Conservation (phyloP, 2,797 vertebrate genomes). For the Macroramphosus scolopax region DNA sequence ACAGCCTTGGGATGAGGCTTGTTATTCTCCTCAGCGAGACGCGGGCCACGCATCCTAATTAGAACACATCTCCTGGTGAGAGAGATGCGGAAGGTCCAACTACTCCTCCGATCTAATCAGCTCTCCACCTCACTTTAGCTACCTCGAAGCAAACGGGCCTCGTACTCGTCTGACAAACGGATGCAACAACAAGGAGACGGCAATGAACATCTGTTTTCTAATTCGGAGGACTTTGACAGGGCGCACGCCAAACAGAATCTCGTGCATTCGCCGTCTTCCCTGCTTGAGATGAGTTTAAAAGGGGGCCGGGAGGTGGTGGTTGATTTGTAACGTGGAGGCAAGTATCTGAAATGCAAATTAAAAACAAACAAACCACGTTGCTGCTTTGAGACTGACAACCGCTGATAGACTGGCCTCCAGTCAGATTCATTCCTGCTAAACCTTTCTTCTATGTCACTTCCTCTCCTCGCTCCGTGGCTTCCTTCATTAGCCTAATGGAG, state of each 20-base stretch:
- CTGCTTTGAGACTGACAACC: no score
- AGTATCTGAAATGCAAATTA: constrained; percentile 13
- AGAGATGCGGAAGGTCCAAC: constrained; percentile 57
- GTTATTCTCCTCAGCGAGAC: constrained; percentile 66
- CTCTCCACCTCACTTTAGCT: constrained; percentile 51
- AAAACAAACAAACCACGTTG: background rate
- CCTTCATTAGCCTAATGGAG: constrained; percentile 9
- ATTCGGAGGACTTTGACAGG: constrained; percentile 53
- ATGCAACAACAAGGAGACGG: constrained; percentile 48
- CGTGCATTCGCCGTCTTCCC: constrained; percentile 18
- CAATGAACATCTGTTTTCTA: constrained; percentile 50
- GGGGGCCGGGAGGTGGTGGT: constrained; percentile 7
- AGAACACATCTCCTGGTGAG: constrained; percentile 71
- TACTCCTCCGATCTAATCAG: constrained; percentile 60
- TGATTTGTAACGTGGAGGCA: constrained; percentile 19
- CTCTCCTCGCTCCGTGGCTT: no score
- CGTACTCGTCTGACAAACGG: constrained; percentile 44
- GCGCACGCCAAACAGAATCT: constrained; percentile 10
- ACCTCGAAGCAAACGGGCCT: constrained; percentile 42
- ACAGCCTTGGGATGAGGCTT: constrained; percentile 59
- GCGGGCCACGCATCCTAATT: constrained; percentile 65
- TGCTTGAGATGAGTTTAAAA: constrained; percentile 38
- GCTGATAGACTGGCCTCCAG: background rate
- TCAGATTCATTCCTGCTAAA: background rate
- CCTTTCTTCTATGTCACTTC: background rate